Percentiles rank a stretch among this genome's conserved stretches.
These are phyloP conservation scores for Nudaria mundana DNA, from an alignment of 2,888 invertebrate species.

Conservation along the genomic window DNA sequence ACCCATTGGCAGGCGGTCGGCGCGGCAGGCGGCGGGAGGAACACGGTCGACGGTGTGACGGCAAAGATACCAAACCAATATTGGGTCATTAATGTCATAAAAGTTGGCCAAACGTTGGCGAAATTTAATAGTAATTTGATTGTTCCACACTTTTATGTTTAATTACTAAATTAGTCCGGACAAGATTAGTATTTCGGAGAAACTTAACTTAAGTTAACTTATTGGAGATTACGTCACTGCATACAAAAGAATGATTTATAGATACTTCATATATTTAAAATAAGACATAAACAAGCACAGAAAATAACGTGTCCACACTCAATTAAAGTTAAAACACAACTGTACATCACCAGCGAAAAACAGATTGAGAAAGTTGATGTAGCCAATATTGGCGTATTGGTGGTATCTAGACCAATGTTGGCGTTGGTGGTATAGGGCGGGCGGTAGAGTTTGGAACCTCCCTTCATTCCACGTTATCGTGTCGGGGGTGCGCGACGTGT, in stretches of 20 bases:
- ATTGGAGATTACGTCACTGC: background rate
- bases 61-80: conserved; percentile 48
- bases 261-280: background rate
- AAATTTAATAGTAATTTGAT: conserved; percentile 9
- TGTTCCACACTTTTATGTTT: conserved; percentile 1
- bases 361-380: conserved; percentile 14
- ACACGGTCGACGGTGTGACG: conserved; percentile 58
- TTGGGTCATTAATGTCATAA: conserved; percentile 26
- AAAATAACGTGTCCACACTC: background rate
- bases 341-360: background rate
- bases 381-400: conserved; percentile 5
- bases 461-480: conserved; percentile 43
- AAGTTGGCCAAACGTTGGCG: conserved; percentile 36
- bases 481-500: conserved; percentile 52
- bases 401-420: background rate
- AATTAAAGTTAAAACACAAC: conserved; percentile 1
- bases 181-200: too few species aligned
- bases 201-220: background rate
- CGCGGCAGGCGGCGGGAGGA: conserved; percentile 59
- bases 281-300: background rate
- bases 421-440: conserved; percentile 19
- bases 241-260: background rate
- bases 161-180: too few species aligned
- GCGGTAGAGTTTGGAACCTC: conserved; percentile 30
- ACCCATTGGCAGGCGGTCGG: conserved; percentile 61